Percentiles rank a stretch among this genome's conserved stretches.
These are phyloP conservation scores for Leucophenga montana DNA, from an alignment of 2,888 invertebrate genomes.

Conservation along the genomic window DNA sequence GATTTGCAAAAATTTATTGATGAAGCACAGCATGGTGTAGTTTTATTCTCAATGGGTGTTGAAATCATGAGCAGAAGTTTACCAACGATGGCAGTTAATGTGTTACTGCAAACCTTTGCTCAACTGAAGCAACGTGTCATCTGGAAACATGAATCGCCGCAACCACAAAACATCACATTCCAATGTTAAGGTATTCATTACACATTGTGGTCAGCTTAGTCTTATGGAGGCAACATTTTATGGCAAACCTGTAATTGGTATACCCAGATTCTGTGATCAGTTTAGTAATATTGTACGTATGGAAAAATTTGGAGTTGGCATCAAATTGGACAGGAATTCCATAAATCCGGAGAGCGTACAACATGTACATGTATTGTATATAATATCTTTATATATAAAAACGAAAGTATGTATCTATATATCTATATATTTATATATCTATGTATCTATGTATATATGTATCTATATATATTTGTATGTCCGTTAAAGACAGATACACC, in stretches of 20 bases:
- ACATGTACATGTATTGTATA: no score
- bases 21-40: constrained; percentile 69
- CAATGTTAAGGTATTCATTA: constrained; percentile 71
- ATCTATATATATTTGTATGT: no score
- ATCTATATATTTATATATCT: no score
- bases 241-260: constrained; percentile 72
- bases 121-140: constrained; percentile 57
- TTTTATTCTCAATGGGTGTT: constrained; percentile 73
- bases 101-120: constrained; percentile 38
- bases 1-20: constrained; percentile 68
- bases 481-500: no score
- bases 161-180: constrained; percentile 65
- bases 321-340: constrained; percentile 52
- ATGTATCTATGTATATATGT: no score
- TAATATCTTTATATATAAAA: no score
- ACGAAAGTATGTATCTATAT: no score
- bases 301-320: constrained; percentile 67
- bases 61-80: constrained; percentile 54
- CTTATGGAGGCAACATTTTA: constrained; percentile 71
- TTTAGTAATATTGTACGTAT: constrained; percentile 72
- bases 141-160: constrained; percentile 69
- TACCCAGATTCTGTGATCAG: constrained; percentile 74
- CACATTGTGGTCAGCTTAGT: constrained; percentile 72
- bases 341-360: no score
- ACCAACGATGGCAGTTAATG: constrained; percentile 43